Evolutionary conservation across 2,113 vertebrate species (phyloP).

Genomic region (Menidia beryllina): DNA sequence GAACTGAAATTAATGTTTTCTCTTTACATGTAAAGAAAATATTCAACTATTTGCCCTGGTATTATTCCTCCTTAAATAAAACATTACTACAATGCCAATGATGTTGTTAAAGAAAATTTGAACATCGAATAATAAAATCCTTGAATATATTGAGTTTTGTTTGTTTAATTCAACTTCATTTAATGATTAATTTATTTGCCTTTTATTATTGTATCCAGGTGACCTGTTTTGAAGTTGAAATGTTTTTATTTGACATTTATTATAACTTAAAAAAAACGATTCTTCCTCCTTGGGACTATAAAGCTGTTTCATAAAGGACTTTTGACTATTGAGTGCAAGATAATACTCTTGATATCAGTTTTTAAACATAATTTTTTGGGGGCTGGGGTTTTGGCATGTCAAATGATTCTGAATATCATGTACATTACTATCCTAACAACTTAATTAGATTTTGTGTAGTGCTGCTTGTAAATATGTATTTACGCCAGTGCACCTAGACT

Average conservation of each 20-base stretch:
- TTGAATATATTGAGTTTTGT: constrained; percentile 72
- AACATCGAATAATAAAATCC: constrained; percentile 79
- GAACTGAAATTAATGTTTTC: constrained; percentile 62
- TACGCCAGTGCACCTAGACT: no score
- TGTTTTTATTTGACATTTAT: background rate
- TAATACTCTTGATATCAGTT: no score
- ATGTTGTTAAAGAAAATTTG: constrained; percentile 76
- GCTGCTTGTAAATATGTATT: no score
- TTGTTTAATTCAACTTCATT: constrained; percentile 10
- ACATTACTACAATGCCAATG: constrained; percentile 76
- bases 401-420: no score
- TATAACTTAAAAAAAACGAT: background rate
- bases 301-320: background rate
- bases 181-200: background rate
- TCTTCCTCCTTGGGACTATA: background rate
- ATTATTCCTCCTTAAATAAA: constrained; percentile 70
- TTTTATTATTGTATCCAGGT: background rate
- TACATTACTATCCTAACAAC: no score
- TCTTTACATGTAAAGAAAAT: constrained; percentile 68
- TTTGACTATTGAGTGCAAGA: no score
- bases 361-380: no score
- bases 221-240: no score
- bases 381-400: no score
- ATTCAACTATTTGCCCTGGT: constrained; percentile 68
- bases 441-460: no score